These are phyloP conservation scores for Phortica okadai DNA, from an alignment of 2,888 invertebrate genomes.

Conservation along the genomic window DNA sequence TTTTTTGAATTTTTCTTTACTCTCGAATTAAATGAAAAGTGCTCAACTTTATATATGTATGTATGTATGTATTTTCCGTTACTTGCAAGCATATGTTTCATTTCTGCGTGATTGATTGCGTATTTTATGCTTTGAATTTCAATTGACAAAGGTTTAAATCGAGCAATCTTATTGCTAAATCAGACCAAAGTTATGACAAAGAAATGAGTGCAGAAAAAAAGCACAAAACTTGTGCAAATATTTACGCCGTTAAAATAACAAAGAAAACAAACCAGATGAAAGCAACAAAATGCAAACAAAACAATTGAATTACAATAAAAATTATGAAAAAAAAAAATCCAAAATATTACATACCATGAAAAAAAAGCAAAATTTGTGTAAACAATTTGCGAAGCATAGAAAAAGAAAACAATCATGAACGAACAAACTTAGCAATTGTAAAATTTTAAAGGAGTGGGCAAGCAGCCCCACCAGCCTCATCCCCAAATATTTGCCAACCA, in stretches of 20 bases:
- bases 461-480: constrained; percentile 13
- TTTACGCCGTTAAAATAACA: constrained; percentile 50
- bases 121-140: constrained; percentile 65
- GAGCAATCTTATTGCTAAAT: neutral
- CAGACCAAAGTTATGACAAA: neutral
- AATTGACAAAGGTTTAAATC: constrained; percentile 44
- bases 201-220: constrained; percentile 23
- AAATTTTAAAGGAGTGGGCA: constrained; percentile 56
- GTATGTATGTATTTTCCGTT: neutral
- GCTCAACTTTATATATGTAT: constrained; percentile 52
- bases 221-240: constrained; percentile 59
- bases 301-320: constrained; percentile 70
- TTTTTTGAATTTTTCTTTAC: no score
- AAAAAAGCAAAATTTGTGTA: constrained; percentile 55
- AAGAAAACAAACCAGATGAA: constrained; percentile 35
- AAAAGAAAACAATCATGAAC: constrained; percentile 52
- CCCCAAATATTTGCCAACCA: constrained; percentile 50
- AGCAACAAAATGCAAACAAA: constrained; percentile 43
- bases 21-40: constrained; percentile 43
- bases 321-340: constrained; percentile 57
- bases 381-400: constrained; percentile 48
- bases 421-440: constrained; percentile 40
- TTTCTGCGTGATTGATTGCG: constrained; percentile 63
- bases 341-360: constrained; percentile 48
- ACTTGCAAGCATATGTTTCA: constrained; percentile 57